Base-by-base conservation (phyloP, 2,888 invertebrate genomes). In the Meiosimyza decipiens region DNA sequence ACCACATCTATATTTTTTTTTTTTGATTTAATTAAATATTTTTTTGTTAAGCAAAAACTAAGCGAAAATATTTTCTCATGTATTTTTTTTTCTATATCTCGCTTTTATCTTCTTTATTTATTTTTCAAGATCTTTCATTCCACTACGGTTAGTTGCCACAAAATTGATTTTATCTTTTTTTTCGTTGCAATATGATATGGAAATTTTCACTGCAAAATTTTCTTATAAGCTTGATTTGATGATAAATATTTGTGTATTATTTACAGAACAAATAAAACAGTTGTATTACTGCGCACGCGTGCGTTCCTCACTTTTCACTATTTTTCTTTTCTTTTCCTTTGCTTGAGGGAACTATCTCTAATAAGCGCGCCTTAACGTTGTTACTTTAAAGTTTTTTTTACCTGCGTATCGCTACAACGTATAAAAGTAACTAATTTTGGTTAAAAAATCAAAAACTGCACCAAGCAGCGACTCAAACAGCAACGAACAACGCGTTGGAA, bases 351-450 rank as follows among this genome's bases (percentile, higher is more conserved):
- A 16, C 40, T 40, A 40, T 40, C 60, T 49, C 52, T 54, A 47
- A 52, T 51, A 67, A 62, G 33, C 11, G 13, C 28, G 49, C 52
- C 22, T 47, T 52, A 16, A 54, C 5, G 12, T 51, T 16, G 47
- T 62, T 63, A 68, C 52, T 59, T 60, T 15, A 65, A 65, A 63
- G 57, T 50, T 49, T 63, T 66, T 62, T 60, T 28, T 66, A 73
- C 71, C 72, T 74, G 74, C 74, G 74, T 66, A 47, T 67, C 67
- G 54, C 67, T 70, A 70, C 70, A 71, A 67, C 71, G 73, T 73
- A 72, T 63, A 71, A 71, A 76, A 76, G 73, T 71, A 72, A 76
- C 76, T 76, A 72, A 73, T 64, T 69, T 70, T 68, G 40, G 40
- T 50, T 65, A 65, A 13, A 64, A 16, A 13, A 15, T 57, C 22